Base-by-base conservation (phyloP, 2,113 vertebrate species). In the Corythornis madagascariensis region DNA sequence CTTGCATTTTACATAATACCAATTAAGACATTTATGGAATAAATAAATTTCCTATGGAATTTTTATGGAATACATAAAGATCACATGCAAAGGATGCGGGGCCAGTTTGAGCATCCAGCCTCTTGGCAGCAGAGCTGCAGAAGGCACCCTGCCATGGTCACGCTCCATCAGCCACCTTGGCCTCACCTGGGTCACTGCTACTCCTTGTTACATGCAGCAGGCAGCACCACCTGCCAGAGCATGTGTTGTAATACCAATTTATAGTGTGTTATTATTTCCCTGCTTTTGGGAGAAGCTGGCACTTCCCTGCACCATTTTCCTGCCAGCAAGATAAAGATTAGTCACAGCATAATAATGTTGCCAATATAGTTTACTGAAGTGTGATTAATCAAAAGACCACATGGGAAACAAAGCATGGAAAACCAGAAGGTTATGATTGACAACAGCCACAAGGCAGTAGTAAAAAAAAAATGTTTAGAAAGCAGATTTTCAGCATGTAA, bases 371-470 rank as follows among this genome's bases (percentile, higher is more conserved):
- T 88, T 90, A 84, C 70, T 65, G 29, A 82, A 86, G 56, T 48
- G 59, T 24, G 81, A 94, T 90, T 66, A 93, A 78, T 76, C 64
- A 73, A 70, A 90, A 71, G 31, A 76, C 33, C 50, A 63, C 63
- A 61, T 38, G 74, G 61, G 55, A 94, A 94, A 63, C 59, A 89
- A 93, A 88, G 48, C 80, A 48, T 57, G 77, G 63, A 92, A 88
- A 94, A 64, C 63, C 78, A 89, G 83, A 92, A 95, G 74, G 83
- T 92, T 88, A 77, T 79, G 66, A 84, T 29, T 84, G 80, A 87
- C 76, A 74, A 40, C 67, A 91, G 53, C 89, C 83, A 85, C 71
- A 89, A 92, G 86, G 86, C 81, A 84, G 74, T 59, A 76, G 61
- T 73, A 79, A 94, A 90, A 76, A 53, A 8, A 92, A 73, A 55